These are phyloP conservation scores for Yponomeuta cagnagella DNA, from an alignment of 2,888 invertebrate genomes.

Conservation along the genomic window DNA sequence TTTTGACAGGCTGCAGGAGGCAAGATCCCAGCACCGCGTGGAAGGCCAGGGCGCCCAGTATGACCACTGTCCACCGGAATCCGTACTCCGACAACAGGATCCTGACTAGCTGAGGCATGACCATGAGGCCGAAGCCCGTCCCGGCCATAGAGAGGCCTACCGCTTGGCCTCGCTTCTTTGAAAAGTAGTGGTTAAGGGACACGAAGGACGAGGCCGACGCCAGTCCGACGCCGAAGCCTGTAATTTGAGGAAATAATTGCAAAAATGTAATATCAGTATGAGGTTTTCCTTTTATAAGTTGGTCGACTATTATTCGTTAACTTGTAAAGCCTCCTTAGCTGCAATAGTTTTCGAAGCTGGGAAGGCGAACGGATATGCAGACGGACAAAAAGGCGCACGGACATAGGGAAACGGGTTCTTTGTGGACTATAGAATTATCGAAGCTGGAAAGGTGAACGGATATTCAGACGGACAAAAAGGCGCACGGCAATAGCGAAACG, in stretches of 20 bases:
- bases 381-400: too few relatives aligned
- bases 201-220: slow-evolving; percentile 87
- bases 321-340: too few relatives aligned
- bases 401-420: too few relatives aligned
- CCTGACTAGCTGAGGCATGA: slow-evolving; percentile 85
- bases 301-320: too few relatives aligned
- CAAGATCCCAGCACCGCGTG: slow-evolving; percentile 81
- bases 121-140: slow-evolving; percentile 85
- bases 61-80: slow-evolving; percentile 81
- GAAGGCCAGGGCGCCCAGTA: slow-evolving; percentile 80
- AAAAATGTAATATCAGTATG: too few relatives aligned
- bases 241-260: slow-evolving; percentile 26
- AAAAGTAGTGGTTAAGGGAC: slow-evolving; percentile 85
- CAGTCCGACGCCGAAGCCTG: slow-evolving; percentile 85
- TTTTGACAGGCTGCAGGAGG: slow-evolving; percentile 81
- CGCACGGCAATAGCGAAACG: too few relatives aligned
- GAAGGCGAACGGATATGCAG: too few relatives aligned
- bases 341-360: too few relatives aligned
- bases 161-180: slow-evolving; percentile 85
- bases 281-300: too few relatives aligned
- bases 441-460: too few relatives aligned
- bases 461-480: too few relatives aligned
- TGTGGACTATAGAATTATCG: too few relatives aligned
- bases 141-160: slow-evolving; percentile 88
- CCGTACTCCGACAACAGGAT: slow-evolving; percentile 77